phyloP scores from a whole-genome alignment of 2,797 vertebrate species.

The Enteromius viviparus region DNA sequence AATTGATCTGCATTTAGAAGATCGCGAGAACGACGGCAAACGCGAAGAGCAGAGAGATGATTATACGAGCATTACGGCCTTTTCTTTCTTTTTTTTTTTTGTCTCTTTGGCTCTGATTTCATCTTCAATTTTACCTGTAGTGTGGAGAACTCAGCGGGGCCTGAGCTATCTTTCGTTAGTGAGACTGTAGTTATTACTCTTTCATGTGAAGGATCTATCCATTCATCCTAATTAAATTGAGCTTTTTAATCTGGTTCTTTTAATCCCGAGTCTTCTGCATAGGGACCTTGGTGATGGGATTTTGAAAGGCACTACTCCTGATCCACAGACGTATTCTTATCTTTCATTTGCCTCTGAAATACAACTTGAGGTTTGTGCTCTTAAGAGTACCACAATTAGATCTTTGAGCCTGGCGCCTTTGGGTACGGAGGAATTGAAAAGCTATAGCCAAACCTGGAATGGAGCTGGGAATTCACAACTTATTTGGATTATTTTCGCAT shows the following conservation, averaged over 20 bases:
- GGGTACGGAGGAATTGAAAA: conserved; percentile 56
- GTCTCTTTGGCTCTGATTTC: conserved; percentile 73
- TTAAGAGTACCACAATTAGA: conserved; percentile 72
- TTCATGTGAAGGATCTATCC: conserved; percentile 82
- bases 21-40: conserved; percentile 72
- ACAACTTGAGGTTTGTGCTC: conserved; percentile 78
- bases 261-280: conserved; percentile 83
- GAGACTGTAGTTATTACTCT: conserved; percentile 82
- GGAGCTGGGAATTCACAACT: conserved; percentile 3
- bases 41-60: conserved; percentile 56
- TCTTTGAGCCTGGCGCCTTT: conserved; percentile 66
- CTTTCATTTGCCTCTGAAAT: conserved; percentile 77
- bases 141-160: conserved; percentile 75
- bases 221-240: conserved; percentile 87
- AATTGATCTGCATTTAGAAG: conserved; percentile 93
- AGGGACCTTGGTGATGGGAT: conserved; percentile 82
- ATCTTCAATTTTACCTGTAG: conserved; percentile 82
- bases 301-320: conserved; percentile 82
- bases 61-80: conserved; percentile 44
- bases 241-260: conserved; percentile 84
- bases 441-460: conserved; percentile 50
- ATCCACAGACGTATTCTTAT: conserved; percentile 81
- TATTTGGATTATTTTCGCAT: neutral
- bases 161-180: conserved; percentile 79
- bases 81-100: conserved; percentile 19